Evolutionary conservation across 2,888 invertebrate genomes (phyloP).

Genomic region (Cosmia trapezina): DNA sequence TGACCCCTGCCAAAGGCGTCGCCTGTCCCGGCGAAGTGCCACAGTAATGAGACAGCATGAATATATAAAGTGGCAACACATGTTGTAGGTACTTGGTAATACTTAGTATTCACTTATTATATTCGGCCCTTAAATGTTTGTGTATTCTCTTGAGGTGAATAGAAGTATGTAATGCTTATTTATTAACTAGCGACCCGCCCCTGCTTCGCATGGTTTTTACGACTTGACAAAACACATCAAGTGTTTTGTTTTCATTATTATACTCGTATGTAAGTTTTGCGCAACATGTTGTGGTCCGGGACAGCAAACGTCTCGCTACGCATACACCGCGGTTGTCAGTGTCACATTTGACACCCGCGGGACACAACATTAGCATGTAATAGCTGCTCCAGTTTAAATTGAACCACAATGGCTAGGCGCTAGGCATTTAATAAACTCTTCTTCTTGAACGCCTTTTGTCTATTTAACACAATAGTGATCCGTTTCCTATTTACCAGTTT

Average conservation of each 20-base stretch:
- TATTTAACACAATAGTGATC: constrained; percentile 16
- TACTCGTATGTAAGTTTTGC: too few relatives aligned
- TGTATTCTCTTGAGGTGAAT: constrained; percentile 13
- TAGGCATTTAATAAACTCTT: constrained; percentile 16
- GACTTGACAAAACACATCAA: too few relatives aligned
- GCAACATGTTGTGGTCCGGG: too few relatives aligned
- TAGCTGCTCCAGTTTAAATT: too few relatives aligned
- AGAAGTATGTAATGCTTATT: constrained; percentile 31
- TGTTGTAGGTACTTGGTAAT: constrained; percentile 24
- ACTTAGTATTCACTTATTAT: constrained; percentile 49
- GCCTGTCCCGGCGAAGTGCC: constrained; percentile 43
- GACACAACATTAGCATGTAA: too few relatives aligned
- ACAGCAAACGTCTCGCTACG: too few relatives aligned
- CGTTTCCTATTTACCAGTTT: constrained; percentile 4
- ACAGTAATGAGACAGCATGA: constrained; percentile 55
- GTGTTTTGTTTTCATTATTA: too few relatives aligned
- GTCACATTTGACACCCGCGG: too few relatives aligned
- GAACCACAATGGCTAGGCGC: not conserved
- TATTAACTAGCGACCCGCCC: not conserved
- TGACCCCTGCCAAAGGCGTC: constrained; percentile 58
- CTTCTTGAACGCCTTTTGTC: constrained; percentile 31
- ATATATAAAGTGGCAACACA: constrained; percentile 54
- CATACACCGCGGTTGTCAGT: too few relatives aligned
- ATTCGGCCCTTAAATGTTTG: constrained; percentile 20
- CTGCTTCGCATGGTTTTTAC: too few relatives aligned